These are phyloP conservation scores for Chionodraco myersi DNA, from an alignment of 2,113 vertebrate genomes.

Conservation along the genomic window DNA sequence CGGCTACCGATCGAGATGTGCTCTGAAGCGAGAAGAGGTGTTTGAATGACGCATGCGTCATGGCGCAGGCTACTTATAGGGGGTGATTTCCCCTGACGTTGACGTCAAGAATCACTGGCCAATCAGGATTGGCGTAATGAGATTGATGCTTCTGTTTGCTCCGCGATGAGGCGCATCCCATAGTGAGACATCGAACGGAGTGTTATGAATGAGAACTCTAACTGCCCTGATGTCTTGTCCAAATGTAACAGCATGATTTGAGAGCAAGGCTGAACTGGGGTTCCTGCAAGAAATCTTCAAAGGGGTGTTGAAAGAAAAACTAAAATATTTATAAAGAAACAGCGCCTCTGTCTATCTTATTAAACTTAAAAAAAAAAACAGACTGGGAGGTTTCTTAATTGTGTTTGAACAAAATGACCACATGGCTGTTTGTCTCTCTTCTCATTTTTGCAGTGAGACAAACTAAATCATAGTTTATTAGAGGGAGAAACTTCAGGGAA, in stretches of 20 bases:
- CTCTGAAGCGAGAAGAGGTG: too few relatives aligned
- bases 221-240: conserved; percentile 19
- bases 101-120: too few relatives aligned
- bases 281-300: conserved; percentile 12
- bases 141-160: too few relatives aligned
- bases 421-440: conserved; percentile 8
- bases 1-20: too few relatives aligned
- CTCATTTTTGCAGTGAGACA: conserved; percentile 20
- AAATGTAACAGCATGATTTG: conserved; percentile 23
- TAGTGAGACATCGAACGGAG: too few relatives aligned
- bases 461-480: conserved; percentile 43
- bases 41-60: too few relatives aligned
- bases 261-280: not conserved
- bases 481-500: conserved; percentile 21
- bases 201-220: too few relatives aligned
- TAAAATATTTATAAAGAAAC: not conserved
- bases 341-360: not conserved
- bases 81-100: too few relatives aligned
- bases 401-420: conserved; percentile 27
- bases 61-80: too few relatives aligned
- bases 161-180: too few relatives aligned
- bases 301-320: not conserved
- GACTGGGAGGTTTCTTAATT: conserved; percentile 9
- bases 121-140: too few relatives aligned
- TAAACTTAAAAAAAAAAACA: conserved; percentile 11